Percentiles rank a stretch among this genome's conserved stretches.
Conservation (phyloP, 2,797 vertebrate genomes). For the Parotocinclus haroldoi region DNA sequence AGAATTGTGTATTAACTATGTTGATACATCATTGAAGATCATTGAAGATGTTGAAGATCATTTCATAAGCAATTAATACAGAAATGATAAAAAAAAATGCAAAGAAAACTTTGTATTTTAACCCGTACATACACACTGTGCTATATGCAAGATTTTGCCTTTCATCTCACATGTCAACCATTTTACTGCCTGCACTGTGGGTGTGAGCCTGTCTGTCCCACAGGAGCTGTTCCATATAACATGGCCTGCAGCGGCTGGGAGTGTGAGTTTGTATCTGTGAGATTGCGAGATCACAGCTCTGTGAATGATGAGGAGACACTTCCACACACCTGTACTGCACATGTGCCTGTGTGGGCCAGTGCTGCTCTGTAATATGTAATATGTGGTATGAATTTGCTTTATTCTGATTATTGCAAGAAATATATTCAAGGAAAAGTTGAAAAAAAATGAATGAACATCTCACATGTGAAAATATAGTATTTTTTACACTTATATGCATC, state of each 20-base stretch:
- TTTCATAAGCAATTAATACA: neutral
- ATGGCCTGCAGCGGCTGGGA: constrained; percentile 66
- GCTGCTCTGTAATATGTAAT: too few species aligned
- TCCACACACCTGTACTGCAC: constrained; percentile 42
- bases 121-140: too few species aligned
- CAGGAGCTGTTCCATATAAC: constrained; percentile 73
- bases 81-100: too few species aligned
- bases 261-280: constrained; percentile 41
- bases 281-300: constrained; percentile 43
- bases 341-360: constrained; percentile 22
- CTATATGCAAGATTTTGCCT: neutral
- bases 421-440: too few species aligned
- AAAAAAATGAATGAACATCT: too few species aligned
- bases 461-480: too few species aligned
- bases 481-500: too few species aligned
- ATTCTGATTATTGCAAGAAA: neutral
- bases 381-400: neutral
- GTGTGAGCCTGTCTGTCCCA: constrained; percentile 62
- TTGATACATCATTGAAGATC: neutral
- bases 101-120: too few species aligned
- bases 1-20: too few species aligned
- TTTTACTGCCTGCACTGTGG: constrained; percentile 57
- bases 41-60: too few species aligned
- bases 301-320: constrained; percentile 18
- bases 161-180: constrained; percentile 39